Evolutionary conservation across 2,113 vertebrate genomes (phyloP).

Genomic region (Gallinago undulata): DNA sequence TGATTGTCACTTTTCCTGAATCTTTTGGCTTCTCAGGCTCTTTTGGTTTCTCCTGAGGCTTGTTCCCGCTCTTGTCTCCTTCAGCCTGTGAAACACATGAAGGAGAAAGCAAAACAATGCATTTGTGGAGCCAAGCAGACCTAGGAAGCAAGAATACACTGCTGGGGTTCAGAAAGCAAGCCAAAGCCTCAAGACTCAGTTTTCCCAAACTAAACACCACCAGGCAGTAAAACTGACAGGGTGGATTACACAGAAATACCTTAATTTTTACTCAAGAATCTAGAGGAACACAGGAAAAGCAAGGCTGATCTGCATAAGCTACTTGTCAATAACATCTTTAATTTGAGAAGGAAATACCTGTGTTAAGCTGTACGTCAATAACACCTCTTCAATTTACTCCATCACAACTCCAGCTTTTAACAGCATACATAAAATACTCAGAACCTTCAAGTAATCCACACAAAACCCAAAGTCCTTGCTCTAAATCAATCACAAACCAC

Average conservation of each 20-base stretch:
- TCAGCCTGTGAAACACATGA: slow-evolving; percentile 59
- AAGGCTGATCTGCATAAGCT: not conserved
- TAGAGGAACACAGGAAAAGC: not conserved
- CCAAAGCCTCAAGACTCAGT: not conserved
- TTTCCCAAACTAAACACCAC: not conserved
- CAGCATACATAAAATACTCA: not conserved
- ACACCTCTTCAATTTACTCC: not conserved
- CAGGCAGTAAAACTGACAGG: not conserved
- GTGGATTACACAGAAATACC: not conserved
- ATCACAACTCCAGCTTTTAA: not conserved
- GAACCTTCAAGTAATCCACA: not conserved
- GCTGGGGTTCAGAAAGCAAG: not conserved
- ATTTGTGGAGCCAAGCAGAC: not conserved
- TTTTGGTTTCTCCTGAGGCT: slow-evolving; percentile 47
- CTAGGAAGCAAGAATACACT: not conserved
- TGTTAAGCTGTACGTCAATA: not conserved
- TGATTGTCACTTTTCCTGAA: slow-evolving; percentile 86
- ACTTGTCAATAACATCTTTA: not conserved
- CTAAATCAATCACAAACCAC: not conserved
- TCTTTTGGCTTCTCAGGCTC: slow-evolving; percentile 71
- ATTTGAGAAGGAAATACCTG: not conserved
- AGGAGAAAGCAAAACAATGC: not conserved
- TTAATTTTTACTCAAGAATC: not conserved
- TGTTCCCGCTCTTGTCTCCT: slow-evolving; percentile 60
- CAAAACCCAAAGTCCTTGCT: not conserved